A percentile compares a stretch with the other conserved stretches of the same genome.
Conservation (phyloP, 2,113 vertebrate genomes). For the Suricata suricatta region DNA sequence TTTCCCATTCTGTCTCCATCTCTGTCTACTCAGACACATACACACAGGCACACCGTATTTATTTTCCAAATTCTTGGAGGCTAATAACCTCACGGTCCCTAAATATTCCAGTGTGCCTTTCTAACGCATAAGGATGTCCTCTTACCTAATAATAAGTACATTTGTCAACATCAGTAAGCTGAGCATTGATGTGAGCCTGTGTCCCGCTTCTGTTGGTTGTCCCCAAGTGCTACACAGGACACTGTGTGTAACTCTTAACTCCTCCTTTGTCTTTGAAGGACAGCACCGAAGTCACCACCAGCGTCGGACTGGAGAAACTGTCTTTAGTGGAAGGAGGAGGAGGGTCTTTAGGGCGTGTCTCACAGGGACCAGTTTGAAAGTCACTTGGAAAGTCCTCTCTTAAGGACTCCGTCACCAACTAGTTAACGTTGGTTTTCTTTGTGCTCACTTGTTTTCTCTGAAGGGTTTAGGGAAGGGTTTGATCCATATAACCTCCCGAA, state of each 20-base stretch:
- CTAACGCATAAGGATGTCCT: background rate
- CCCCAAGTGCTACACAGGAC: no score
- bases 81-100: background rate
- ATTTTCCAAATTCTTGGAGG: background rate
- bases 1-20: background rate
- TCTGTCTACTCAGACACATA: fast-evolving
- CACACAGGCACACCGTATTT: fast-evolving
- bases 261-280: background rate
- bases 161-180: background rate
- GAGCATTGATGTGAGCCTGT: fast-evolving
- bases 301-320: background rate
- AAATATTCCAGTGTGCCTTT: background rate
- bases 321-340: background rate
- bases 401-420: fast-evolving
- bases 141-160: background rate
- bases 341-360: background rate
- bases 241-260: background rate
- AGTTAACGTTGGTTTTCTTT: background rate
- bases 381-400: background rate
- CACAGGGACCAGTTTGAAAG: background rate
- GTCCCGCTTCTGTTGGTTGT: no score
- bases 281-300: background rate
- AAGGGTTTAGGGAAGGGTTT: background rate
- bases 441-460: background rate
- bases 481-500: background rate